Evolutionary conservation across 1,140 invertebrate genomes (phyloP).

Genomic region (Drosophila santomea): DNA sequence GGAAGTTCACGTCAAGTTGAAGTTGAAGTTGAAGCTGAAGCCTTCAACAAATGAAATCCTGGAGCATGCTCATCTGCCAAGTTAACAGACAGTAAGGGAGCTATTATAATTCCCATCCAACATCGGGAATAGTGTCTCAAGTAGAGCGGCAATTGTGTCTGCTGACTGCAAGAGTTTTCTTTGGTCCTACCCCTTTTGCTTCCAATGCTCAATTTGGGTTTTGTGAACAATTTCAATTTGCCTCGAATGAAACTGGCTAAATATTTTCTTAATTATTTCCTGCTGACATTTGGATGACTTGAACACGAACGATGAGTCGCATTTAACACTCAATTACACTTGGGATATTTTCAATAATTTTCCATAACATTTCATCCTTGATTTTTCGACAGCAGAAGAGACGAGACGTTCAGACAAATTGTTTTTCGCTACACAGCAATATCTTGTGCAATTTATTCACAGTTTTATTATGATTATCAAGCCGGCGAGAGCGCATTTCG

Average conservation of each 20-base stretch:
- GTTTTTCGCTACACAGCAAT: slow-evolving; percentile 36
- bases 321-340: slow-evolving; percentile 75
- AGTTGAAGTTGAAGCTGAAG: slow-evolving; percentile 29
- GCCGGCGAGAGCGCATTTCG: slow-evolving; percentile 53
- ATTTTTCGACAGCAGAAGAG: slow-evolving; percentile 4
- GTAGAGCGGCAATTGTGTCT: slow-evolving; percentile 16
- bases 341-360: slow-evolving; percentile 68
- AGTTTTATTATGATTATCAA: slow-evolving; percentile 71
- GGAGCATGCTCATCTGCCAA: slow-evolving; percentile 44
- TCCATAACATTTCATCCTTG: slow-evolving; percentile 54
- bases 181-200: not conserved
- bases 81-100: slow-evolving; percentile 37
- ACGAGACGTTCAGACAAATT: slow-evolving; percentile 57
- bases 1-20: slow-evolving; percentile 22
- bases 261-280: slow-evolving; percentile 80
- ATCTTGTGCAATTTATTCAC: slow-evolving; percentile 61
- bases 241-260: slow-evolving; percentile 36
- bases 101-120: slow-evolving; percentile 32
- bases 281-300: slow-evolving; percentile 44
- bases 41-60: slow-evolving; percentile 32
- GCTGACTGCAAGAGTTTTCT: slow-evolving; percentile 3
- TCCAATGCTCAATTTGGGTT: slow-evolving; percentile 3
- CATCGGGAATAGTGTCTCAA: slow-evolving; percentile 38
- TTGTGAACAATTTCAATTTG: slow-evolving; percentile 25
- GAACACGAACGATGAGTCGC: slow-evolving; percentile 47